These are phyloP conservation scores for Pseudomyrmex concolor DNA, from an alignment of 1,140 invertebrate genomes.

Conservation along the genomic window DNA sequence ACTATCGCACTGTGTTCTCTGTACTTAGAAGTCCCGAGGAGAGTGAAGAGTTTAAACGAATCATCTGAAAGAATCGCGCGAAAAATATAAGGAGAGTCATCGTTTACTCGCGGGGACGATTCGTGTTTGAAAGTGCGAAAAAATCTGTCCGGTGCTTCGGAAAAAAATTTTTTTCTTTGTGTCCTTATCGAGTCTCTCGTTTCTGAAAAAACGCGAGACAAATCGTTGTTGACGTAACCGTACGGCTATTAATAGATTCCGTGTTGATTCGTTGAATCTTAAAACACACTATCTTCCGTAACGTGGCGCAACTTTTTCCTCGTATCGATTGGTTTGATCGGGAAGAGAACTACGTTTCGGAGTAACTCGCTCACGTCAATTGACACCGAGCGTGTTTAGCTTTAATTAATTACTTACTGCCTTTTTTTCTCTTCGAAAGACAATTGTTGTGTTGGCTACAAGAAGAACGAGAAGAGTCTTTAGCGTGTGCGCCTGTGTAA, in stretches of 20 bases:
- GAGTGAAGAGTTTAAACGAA: constrained; percentile 79
- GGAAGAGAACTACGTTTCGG: not conserved
- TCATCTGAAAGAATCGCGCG: constrained; percentile 72
- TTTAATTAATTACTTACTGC: no score
- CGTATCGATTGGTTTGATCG: constrained; percentile 32
- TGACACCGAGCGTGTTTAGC: not conserved
- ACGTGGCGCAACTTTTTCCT: not conserved
- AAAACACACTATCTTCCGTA: not conserved
- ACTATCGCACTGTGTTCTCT: constrained; percentile 80
- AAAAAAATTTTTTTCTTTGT: not conserved
- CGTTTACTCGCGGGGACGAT: constrained; percentile 47
- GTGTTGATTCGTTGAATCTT: constrained; percentile 37
- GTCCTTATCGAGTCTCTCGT: not conserved
- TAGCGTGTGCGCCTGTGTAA: not conserved
- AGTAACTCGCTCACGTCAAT: not conserved
- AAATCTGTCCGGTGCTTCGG: not conserved
- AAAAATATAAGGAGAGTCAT: not conserved
- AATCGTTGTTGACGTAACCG: constrained; percentile 54
- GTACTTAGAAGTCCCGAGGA: constrained; percentile 83
- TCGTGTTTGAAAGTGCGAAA: constrained; percentile 4
- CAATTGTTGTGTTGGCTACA: not conserved
- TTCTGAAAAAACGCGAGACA: not conserved
- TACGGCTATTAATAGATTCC: constrained; percentile 60
- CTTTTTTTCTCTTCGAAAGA: not conserved
- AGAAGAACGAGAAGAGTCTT: not conserved